These are phyloP conservation scores for Machimus rusticus DNA, from an alignment of 2,888 invertebrate genomes.

Conservation along the genomic window DNA sequence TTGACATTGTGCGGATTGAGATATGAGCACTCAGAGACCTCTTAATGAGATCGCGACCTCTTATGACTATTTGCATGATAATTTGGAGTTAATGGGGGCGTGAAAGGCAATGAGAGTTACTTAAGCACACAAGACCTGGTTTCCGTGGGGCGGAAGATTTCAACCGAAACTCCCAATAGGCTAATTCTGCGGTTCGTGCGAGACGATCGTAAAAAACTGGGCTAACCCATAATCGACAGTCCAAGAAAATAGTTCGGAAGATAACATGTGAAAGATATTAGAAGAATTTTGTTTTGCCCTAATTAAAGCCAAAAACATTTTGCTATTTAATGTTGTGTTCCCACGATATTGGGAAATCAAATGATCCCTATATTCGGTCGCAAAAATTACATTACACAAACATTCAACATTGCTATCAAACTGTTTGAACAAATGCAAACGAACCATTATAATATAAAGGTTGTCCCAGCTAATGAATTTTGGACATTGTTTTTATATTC, in stretches of 20 bases:
- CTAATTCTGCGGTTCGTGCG: not conserved
- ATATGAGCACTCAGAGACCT: not conserved
- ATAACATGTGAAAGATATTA: not conserved
- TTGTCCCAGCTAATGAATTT: too few relatives aligned
- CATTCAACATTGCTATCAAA: not conserved
- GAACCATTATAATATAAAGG: not conserved
- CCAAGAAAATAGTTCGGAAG: not conserved
- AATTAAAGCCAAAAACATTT: not conserved
- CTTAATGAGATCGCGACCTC: conserved; percentile 4
- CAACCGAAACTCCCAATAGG: not conserved
- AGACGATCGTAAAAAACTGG: not conserved
- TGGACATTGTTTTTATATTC: too few relatives aligned
- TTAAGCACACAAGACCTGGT: not conserved
- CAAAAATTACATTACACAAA: not conserved
- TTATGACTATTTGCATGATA: not conserved
- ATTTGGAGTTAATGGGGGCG: not conserved
- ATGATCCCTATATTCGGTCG: not conserved
- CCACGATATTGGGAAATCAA: not conserved
- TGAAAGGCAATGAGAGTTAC: not conserved
- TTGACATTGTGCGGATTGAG: not conserved
- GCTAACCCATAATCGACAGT: not conserved
- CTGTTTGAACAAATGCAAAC: not conserved
- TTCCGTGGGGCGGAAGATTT: not conserved
- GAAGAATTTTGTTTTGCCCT: not conserved
- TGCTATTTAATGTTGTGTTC: not conserved